A percentile compares a stretch with the other conserved stretches of the same genome.
Conservation (phyloP, 2,797 vertebrate genomes). For the Alcedo atthis region DNA sequence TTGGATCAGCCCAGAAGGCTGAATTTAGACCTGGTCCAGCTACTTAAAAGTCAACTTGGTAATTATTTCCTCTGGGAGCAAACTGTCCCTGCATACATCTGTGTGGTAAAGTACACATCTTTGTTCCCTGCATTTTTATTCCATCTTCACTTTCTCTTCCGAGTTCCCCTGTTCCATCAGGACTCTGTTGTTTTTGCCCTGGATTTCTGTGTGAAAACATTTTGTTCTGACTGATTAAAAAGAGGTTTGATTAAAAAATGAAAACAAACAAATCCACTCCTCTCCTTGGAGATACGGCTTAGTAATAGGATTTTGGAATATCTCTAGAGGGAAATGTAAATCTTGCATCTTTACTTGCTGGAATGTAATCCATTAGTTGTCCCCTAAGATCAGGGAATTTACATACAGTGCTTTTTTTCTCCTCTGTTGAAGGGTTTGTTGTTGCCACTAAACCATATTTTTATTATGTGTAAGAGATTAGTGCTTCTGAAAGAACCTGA, state of each 20-base stretch:
- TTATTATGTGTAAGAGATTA: conserved; percentile 9
- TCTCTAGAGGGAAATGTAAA: conserved; percentile 60
- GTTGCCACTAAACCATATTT: conserved; percentile 42
- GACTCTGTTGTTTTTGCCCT: neutral
- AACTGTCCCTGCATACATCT: neutral
- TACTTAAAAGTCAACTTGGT: neutral
- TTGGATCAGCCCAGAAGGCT: neutral
- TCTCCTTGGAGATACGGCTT: conserved; percentile 2
- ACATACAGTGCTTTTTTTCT: conserved; percentile 14
- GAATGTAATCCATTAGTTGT: conserved; percentile 57
- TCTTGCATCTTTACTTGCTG: conserved; percentile 25
- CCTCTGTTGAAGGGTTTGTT: conserved; percentile 29
- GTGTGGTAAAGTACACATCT: neutral
- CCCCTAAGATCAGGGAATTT: conserved; percentile 54
- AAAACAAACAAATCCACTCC: neutral
- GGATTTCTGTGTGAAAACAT: neutral
- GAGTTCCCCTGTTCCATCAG: neutral
- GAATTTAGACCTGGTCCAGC: neutral
- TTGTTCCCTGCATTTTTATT: conserved; percentile 30
- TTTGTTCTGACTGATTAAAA: conserved; percentile 49
- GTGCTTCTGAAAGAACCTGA: neutral
- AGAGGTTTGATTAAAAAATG: conserved; percentile 24
- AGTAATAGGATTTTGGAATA: conserved; percentile 59
- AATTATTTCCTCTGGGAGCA: conserved; percentile 21
- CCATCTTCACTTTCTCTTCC: conserved; percentile 6